Evolutionary conservation across 2,888 invertebrate genomes (phyloP).

Genomic region (Brachylomia viminalis): DNA sequence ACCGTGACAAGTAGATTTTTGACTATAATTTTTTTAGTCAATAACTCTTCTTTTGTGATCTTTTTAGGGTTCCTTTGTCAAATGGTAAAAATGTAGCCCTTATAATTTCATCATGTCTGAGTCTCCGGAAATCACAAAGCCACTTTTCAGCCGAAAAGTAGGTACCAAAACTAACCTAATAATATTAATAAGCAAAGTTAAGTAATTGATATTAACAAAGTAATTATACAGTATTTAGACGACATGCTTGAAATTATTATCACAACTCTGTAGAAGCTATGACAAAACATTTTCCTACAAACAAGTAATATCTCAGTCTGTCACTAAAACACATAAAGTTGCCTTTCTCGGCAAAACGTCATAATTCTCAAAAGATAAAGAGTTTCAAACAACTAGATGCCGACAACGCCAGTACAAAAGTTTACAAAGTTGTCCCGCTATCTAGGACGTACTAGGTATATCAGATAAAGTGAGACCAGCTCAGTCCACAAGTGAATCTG

Average conservation of each 20-base stretch:
- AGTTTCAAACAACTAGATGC: conserved; percentile 1
- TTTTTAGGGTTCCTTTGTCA: background rate
- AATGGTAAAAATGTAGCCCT: no score
- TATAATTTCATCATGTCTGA: no score
- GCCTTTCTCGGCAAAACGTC: conserved; percentile 19
- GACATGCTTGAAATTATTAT: no score
- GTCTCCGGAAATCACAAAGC: no score
- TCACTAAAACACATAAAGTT: background rate
- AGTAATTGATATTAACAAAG: no score
- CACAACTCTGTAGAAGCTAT: no score
- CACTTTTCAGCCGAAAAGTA: no score
- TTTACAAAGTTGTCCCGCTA: conserved; percentile 22
- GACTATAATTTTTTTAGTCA: background rate
- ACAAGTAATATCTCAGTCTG: conserved; percentile 1
- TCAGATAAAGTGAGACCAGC: conserved; percentile 21
- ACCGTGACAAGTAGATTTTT: background rate
- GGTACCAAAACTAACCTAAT: background rate
- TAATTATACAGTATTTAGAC: no score
- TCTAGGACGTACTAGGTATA: conserved; percentile 1
- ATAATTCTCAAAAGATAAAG: conserved; percentile 24
- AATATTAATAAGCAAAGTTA: background rate
- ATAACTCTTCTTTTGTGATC: background rate
- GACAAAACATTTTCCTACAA: no score
- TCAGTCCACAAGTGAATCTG: conserved; percentile 17
- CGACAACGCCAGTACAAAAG: conserved; percentile 4